Evolutionary conservation across 2,113 vertebrate genomes (phyloP).

Genomic region (Okapia johnstoni): DNA sequence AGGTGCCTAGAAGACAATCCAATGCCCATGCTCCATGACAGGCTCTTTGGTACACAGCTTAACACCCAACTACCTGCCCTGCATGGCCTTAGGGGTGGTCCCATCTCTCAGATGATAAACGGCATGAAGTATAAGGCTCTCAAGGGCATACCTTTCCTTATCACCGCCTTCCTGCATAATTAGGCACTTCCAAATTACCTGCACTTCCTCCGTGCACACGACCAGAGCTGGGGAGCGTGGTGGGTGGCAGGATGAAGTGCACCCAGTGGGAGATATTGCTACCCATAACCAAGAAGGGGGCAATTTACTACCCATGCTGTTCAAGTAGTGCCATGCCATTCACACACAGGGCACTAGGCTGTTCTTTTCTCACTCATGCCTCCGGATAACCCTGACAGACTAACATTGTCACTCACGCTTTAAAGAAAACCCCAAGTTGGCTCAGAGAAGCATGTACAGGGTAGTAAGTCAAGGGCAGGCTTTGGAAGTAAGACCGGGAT

Average conservation of each 20-base stretch:
- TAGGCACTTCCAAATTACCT: neutral
- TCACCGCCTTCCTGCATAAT: neutral
- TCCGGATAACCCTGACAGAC: neutral
- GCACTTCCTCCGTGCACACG: fast-evolving
- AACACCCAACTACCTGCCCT: neutral
- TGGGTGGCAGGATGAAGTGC: neutral
- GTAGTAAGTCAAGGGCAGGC: neutral
- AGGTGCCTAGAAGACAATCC: too few species aligned
- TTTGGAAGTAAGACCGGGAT: neutral
- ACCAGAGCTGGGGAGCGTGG: neutral
- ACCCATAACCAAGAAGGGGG: neutral
- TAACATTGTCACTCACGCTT: neutral
- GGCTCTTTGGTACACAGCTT: neutral
- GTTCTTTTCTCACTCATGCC: neutral
- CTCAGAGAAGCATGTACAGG: neutral
- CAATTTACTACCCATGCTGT: neutral
- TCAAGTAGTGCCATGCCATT: neutral
- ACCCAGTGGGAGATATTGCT: neutral
- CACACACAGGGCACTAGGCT: fast-evolving
- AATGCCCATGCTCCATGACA: fast-evolving
- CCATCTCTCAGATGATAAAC: neutral
- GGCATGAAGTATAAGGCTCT: neutral
- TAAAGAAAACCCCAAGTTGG: neutral
- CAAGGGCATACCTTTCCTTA: neutral
- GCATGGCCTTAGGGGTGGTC: neutral